phyloP scores from a whole-genome alignment of 35 echinoderm and acorn worm species.

The Patiria miniata region DNA sequence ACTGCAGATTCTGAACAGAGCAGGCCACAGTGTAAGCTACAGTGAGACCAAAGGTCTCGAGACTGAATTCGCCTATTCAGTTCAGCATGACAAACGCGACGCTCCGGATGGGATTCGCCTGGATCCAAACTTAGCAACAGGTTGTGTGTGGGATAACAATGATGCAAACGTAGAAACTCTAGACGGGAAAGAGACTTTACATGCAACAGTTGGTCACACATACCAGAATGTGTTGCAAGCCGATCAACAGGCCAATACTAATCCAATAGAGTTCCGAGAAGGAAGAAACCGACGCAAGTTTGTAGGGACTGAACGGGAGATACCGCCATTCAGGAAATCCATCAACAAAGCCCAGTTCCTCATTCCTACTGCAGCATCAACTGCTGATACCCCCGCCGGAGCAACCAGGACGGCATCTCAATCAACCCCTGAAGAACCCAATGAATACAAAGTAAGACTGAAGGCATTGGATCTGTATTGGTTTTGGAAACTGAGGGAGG shows the following conservation, averaged over 20 bases:
- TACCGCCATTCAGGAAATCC: constrained; percentile 47
- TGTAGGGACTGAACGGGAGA: constrained; percentile 43
- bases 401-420: not conserved
- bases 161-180: constrained; percentile 77
- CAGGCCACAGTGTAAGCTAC: constrained; percentile 69
- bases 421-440: not conserved
- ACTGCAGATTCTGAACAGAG: constrained; percentile 70
- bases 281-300: constrained; percentile 58
- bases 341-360: constrained; percentile 52
- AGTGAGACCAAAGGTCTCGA: constrained; percentile 81
- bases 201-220: constrained; percentile 80
- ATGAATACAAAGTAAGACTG: constrained; percentile 33
- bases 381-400: not conserved
- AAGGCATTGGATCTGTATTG: constrained; percentile 54
- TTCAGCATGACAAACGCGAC: constrained; percentile 38
- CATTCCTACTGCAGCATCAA: constrained; percentile 3
- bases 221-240: constrained; percentile 67
- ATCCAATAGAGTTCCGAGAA: constrained; percentile 23
- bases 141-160: constrained; percentile 70
- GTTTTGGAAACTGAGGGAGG: constrained; percentile 54
- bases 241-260: not conserved
- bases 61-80: constrained; percentile 75
- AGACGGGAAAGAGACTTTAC: constrained; percentile 74
- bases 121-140: constrained; percentile 52
- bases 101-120: constrained; percentile 72